Base-by-base conservation (phyloP, 2,113 vertebrate genomes). In the Corythaeola cristata region DNA sequence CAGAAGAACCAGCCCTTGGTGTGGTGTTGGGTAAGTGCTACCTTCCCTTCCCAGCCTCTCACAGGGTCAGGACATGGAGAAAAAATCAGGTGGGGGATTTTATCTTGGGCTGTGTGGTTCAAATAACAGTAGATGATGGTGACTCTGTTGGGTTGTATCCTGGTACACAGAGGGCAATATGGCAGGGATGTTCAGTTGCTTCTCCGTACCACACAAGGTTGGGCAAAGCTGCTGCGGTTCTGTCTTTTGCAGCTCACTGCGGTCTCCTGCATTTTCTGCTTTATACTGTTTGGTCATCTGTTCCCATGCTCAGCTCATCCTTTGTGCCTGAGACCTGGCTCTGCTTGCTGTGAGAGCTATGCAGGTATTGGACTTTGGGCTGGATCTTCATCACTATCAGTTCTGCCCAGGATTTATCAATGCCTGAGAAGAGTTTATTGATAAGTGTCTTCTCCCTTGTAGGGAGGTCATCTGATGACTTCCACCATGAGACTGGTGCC, bases 91-190 rank as follows among this genome's bases (percentile, higher is more conserved):
- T 1, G 1, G 20, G 23, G 27, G 30, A 3, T 21, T 60, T 32
- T 64, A 15, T 53, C 24, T 35, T 24, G 6, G 35, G 64, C 37
- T 47, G 39, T 22, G 35, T 23, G 18, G 19, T 60, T 12, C 0
- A 3, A 23, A 2, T 20, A 5, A 4, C 30, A 5, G 1, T 1
- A 44, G 44, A 2, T 28, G 56, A 4, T 15, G 24, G 71, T 58
- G 71, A 22, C 27, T 23, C 8, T n/a, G 28, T 35, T n/a, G 64
- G 64, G 28, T 11, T 33, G 2, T 21, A 2, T 22, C 33, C 13
- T 45, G 33, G 7, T 9, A 10, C 7, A 8, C 26, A 24, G 8
- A 26, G 45, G 52, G 27, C 22, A 64, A 2, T 11, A 6, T 16
- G 1, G 20, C 24, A 39, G 14, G 4, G 11, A 4, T 23, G 55